These are phyloP conservation scores for Melieria omissa DNA, from an alignment of 2,888 invertebrate species.

Conservation along the genomic window DNA sequence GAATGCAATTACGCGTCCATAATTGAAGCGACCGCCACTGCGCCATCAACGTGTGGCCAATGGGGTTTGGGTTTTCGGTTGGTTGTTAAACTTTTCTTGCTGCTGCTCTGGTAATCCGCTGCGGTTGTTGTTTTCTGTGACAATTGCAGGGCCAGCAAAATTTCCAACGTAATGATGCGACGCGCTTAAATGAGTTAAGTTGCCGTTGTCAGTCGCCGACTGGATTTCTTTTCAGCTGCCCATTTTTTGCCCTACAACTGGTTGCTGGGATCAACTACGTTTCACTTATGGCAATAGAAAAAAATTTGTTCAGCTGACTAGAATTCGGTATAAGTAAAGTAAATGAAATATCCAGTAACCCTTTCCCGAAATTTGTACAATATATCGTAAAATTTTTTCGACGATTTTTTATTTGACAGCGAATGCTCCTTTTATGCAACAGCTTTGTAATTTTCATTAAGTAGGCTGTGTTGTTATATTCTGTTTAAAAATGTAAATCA, in stretches of 20 bases:
- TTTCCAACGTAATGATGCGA: constrained; percentile 41
- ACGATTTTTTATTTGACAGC: no score
- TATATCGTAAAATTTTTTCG: no score
- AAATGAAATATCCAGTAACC: no score
- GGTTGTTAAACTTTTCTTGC: not conserved
- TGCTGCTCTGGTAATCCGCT: not conserved
- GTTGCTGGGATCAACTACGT: not conserved
- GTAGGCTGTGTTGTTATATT: no score
- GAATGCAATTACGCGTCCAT: constrained; percentile 36
- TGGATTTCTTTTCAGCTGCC: not conserved
- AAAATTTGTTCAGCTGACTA: no score
- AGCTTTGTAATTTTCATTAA: no score
- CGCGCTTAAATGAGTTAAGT: constrained; percentile 45
- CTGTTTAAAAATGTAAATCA: no score
- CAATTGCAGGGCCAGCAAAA: constrained; percentile 40
- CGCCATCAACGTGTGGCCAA: not conserved
- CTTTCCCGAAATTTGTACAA: no score
- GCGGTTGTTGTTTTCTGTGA: constrained; percentile 8
- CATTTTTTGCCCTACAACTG: not conserved
- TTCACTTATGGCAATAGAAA: no score
- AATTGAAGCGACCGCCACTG: constrained; percentile 29
- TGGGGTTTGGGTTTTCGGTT: not conserved
- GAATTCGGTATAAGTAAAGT: no score
- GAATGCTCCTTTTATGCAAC: no score
- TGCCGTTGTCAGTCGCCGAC: constrained; percentile 25